phyloP scores from a whole-genome alignment of 2,888 invertebrate genomes.

The Ectropis crepuscularia region DNA sequence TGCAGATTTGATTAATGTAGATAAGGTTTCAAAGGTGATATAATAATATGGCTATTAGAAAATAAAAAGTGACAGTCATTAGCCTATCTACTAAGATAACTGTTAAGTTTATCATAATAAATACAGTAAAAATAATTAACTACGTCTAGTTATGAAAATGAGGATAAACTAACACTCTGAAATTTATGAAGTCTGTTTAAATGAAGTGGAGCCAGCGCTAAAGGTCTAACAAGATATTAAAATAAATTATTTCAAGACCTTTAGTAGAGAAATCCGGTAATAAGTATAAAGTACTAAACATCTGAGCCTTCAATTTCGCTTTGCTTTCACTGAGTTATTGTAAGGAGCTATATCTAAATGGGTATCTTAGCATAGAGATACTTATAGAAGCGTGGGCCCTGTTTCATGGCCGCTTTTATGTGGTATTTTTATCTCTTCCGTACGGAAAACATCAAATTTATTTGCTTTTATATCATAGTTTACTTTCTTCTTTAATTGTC shows the following conservation, averaged over 20 bases:
- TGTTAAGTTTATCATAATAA: slow-evolving; percentile 8
- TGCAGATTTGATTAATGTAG: slow-evolving; percentile 39
- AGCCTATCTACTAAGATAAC: slow-evolving; percentile 18
- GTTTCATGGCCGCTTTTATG: slow-evolving; percentile 31
- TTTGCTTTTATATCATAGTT: slow-evolving; percentile 22
- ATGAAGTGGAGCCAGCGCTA: slow-evolving; percentile 38
- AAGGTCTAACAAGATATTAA: slow-evolving; percentile 47
- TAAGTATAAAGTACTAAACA: slow-evolving; percentile 67
- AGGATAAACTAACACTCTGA: slow-evolving; percentile 20
- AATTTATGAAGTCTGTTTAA: slow-evolving; percentile 24
- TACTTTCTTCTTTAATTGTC: slow-evolving; percentile 21
- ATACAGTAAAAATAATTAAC: slow-evolving; percentile 8
- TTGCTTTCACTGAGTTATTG: slow-evolving; percentile 72
- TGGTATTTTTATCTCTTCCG: slow-evolving; percentile 35
- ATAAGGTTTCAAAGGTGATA: slow-evolving; percentile 37
- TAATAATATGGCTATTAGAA: slow-evolving; percentile 37
- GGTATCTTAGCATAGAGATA: slow-evolving; percentile 53
- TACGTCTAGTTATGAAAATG: slow-evolving; percentile 22
- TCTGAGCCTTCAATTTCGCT: slow-evolving; percentile 67
- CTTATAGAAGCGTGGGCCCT: slow-evolving; percentile 36
- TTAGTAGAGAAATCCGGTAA: slow-evolving; percentile 67
- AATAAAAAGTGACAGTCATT: slow-evolving; percentile 35
- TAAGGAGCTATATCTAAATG: slow-evolving; percentile 65
- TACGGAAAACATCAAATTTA: slow-evolving; percentile 26
- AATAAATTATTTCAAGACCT: slow-evolving; percentile 64